phyloP scores from a whole-genome alignment of 37 sponge, comb jelly and placozoan species.

The Trichoplax adhaerens region DNA sequence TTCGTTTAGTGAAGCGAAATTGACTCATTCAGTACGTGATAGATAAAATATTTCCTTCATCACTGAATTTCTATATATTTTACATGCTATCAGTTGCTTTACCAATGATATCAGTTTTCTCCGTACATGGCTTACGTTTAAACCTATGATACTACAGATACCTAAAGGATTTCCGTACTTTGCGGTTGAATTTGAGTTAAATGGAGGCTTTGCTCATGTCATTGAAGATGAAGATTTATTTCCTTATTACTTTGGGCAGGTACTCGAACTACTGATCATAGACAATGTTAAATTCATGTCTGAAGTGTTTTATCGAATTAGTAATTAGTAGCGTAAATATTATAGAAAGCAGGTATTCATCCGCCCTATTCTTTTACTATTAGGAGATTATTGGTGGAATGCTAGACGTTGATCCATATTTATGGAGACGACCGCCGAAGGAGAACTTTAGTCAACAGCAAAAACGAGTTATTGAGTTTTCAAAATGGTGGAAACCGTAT shows the following conservation, averaged over 20 bases:
- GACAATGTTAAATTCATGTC: too few relatives aligned
- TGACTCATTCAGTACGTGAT: too few relatives aligned
- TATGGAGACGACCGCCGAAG: slow-evolving; percentile 64
- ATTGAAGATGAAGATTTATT: slow-evolving; percentile 67
- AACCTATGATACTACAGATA: not conserved
- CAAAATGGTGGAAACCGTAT: slow-evolving; percentile 58
- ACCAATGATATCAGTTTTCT: not conserved
- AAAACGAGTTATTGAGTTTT: slow-evolving; percentile 13
- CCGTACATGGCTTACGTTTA: not conserved
- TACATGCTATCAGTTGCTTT: not conserved
- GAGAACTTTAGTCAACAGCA: slow-evolving; percentile 44
- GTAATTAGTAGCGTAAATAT: not conserved
- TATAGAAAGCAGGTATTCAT: not conserved
- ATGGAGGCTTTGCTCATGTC: slow-evolving; percentile 80
- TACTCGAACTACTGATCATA: too few relatives aligned
- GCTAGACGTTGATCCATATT: slow-evolving; percentile 57
- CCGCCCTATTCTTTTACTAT: not conserved
- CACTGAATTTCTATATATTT: not conserved
- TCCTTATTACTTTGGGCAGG: slow-evolving; percentile 64
- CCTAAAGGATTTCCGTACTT: slow-evolving; percentile 79
- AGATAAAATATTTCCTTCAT: not conserved
- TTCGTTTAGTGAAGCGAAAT: too few relatives aligned
- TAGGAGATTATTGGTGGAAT: slow-evolving; percentile 72
- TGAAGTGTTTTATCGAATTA: not conserved
- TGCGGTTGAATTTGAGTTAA: slow-evolving; percentile 68